Conservation (phyloP, 2,113 vertebrate genomes). For the Hemibagrus wyckioides region DNA sequence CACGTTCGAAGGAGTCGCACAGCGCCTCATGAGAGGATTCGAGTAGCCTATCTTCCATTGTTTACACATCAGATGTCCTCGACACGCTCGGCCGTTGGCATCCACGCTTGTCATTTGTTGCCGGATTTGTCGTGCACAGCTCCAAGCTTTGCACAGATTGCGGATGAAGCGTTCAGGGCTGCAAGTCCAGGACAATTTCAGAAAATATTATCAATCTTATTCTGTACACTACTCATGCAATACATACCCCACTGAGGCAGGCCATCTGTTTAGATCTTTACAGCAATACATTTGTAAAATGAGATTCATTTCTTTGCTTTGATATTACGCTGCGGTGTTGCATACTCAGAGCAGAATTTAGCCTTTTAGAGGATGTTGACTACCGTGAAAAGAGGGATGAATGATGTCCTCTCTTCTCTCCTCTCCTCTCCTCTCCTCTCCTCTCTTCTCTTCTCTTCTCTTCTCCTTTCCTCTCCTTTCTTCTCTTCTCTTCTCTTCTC, state of each 20-base stretch:
- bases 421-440: background rate
- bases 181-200: background rate
- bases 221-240: slow-evolving; percentile 8
- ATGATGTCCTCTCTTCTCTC: background rate
- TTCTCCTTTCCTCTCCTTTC: no score
- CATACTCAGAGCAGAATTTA: background rate
- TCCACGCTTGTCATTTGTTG: slow-evolving; percentile 37
- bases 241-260: background rate
- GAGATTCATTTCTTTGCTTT: background rate
- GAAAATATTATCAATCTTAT: slow-evolving; percentile 8
- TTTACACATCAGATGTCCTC: slow-evolving; percentile 36
- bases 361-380: background rate
- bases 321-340: no score
- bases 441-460: no score
- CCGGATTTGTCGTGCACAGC: slow-evolving; percentile 50
- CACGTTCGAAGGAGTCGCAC: background rate
- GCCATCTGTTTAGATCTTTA: background rate
- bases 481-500: no score
- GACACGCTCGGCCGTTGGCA: slow-evolving; percentile 15
- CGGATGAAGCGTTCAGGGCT: slow-evolving; percentile 52
- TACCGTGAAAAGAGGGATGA: background rate
- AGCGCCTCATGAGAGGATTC: background rate
- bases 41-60: background rate
- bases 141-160: slow-evolving; percentile 47
- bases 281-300: background rate